Conservation (phyloP, 2,113 vertebrate species). For the Podarcis cretensis region DNA sequence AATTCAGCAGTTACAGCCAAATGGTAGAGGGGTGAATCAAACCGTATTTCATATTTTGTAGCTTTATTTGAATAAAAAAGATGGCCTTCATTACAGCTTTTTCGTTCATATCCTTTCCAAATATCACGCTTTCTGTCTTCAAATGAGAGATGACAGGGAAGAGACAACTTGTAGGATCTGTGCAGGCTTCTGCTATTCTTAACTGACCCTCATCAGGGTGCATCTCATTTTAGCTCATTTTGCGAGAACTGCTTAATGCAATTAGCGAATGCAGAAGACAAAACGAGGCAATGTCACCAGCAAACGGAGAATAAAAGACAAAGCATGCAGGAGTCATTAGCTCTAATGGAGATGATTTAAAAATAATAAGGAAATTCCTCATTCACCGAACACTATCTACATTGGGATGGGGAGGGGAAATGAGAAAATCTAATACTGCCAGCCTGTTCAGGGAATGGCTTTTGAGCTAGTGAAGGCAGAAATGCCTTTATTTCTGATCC, state of each 20-base stretch:
- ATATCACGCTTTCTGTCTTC: constrained; percentile 20
- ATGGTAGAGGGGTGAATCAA: constrained; percentile 21
- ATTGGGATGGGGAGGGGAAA: fast-evolving
- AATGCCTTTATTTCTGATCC: not conserved
- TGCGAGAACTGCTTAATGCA: constrained; percentile 59
- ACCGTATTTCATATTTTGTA: not conserved
- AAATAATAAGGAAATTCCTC: not conserved
- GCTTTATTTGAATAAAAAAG: constrained; percentile 27
- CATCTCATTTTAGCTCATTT: constrained; percentile 41
- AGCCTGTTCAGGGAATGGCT: not conserved
- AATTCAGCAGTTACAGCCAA: constrained; percentile 26
- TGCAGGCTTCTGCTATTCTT: constrained; percentile 29
- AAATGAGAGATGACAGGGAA: not conserved
- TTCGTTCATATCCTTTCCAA: not conserved
- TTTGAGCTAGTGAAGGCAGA: not conserved
- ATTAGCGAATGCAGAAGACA: constrained; percentile 50
- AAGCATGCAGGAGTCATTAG: fast-evolving
- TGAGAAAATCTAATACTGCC: not conserved
- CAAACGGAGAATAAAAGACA: not conserved
- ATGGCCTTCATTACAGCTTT: constrained; percentile 22
- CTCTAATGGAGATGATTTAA: not conserved
- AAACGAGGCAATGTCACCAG: not conserved
- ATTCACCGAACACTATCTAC: not conserved
- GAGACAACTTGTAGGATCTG: constrained; percentile 25
- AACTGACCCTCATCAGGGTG: constrained; percentile 31